Evolutionary conservation across 2,888 invertebrate species (phyloP), one percentile per base, ranked within the genome.

Genomic region (Chymomyza procnemis): DNA sequence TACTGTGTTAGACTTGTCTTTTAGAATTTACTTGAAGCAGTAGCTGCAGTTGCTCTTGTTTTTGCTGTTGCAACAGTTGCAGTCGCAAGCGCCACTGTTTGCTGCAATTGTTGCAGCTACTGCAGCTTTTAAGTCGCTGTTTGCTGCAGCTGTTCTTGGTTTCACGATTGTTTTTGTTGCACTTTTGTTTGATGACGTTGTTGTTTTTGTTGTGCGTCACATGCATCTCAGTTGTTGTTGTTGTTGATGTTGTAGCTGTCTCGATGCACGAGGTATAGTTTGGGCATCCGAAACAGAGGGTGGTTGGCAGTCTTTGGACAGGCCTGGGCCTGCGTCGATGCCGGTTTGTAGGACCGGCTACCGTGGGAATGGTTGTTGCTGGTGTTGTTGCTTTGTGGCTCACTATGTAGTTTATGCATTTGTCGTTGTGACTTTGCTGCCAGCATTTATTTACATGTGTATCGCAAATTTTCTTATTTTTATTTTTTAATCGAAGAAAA

Each of bases 391-490:
- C 52, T 6, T 66, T 21, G 50, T 56, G 55, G 21, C 62, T 58
- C 74, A 71, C 66, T 19, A 52, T 58, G 75, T 70, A 64, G 60
- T 71, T 58, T 57, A 55, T n/a, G 50, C 18, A 47, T 9, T 62
- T 54, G 57, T 61, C 57, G 57, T 63, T 75, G 54, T 69, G 1
- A 5, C 50, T 18, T 67, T 59, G 63, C 71, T 81, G 81, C 87
- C 81, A 81, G 81, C 87, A 74, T 81, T 74, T 85, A 81, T 79
- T 81, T 81, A 81, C 80, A 84, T 84, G 58, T 73, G 85, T 79
- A 73, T 76, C 79, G 55, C 34, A 74, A 67, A 61, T 73, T 68
- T 64, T 67, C 63, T 46, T 55, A 76, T 56, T 61, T 19, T 69
- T 30, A 30, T 30, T 52, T 30, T 30, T 18, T 21, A 14, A 12